Evolutionary conservation across 2,797 vertebrate genomes (phyloP).

Genomic region (Myotis daubentonii): DNA sequence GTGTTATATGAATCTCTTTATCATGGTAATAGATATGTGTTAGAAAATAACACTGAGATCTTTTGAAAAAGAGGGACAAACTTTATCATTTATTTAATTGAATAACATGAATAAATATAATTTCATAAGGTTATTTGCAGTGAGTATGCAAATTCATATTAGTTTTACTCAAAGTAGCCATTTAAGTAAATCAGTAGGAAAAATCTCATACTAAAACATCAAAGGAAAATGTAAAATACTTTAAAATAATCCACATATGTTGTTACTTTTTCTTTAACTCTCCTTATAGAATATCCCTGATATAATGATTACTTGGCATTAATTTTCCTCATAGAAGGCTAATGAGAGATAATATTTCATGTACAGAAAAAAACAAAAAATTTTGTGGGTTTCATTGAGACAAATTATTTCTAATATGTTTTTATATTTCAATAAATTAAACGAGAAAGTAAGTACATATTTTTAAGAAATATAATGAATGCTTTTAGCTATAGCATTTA

Average conservation of each 20-base stretch:
- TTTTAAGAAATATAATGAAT: neutral
- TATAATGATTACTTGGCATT: neutral
- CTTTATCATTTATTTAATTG: neutral
- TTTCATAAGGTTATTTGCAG: neutral
- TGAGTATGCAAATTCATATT: neutral
- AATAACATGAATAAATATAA: constrained; percentile 7
- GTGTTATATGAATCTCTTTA: constrained; percentile 40
- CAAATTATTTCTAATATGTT: neutral
- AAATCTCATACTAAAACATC: neutral
- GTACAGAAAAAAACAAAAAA: neutral
- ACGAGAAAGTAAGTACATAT: neutral
- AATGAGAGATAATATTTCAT: neutral
- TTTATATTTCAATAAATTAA: neutral
- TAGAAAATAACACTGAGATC: neutral
- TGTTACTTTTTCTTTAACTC: neutral
- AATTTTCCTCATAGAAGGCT: neutral
- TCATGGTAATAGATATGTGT: constrained; percentile 33
- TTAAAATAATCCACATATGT: neutral
- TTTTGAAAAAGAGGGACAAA: neutral
- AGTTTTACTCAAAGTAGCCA: neutral
- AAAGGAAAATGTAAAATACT: constrained; percentile 10
- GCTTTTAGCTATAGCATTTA: neutral
- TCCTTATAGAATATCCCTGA: neutral
- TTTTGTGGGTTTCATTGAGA: neutral
- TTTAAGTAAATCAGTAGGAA: constrained; percentile 25